phyloP scores from a whole-genome alignment of 2,888 invertebrate genomes.

The Xestoiulus laeticollis region DNA sequence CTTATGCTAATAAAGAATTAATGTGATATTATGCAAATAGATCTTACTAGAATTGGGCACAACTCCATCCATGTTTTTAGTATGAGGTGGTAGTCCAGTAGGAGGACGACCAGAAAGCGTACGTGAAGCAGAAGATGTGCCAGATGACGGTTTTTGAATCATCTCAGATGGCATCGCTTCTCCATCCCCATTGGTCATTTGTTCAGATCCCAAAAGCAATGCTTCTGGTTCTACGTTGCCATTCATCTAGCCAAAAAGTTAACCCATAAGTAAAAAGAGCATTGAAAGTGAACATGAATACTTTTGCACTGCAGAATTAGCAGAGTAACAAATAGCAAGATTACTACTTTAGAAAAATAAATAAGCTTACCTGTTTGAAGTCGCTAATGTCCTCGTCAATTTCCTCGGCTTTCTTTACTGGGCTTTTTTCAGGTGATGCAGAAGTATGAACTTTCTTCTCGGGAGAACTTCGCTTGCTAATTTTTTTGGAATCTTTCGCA shows the following conservation, averaged over 20 bases:
- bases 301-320: no score
- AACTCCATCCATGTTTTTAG: neutral
- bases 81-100: neutral
- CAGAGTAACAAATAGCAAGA: neutral
- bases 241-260: neutral
- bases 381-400: neutral
- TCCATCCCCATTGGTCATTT: neutral
- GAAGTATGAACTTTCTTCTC: neutral
- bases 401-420: slow-evolving; percentile 30
- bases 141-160: neutral
- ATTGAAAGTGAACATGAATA: no score
- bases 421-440: slow-evolving; percentile 40
- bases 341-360: no score
- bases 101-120: neutral
- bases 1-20: no score
- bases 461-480: neutral
- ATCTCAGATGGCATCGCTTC: neutral
- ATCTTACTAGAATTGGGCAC: neutral
- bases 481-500: slow-evolving; percentile 29
- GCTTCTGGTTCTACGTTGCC: neutral
- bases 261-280: no score
- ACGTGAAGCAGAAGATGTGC: neutral
- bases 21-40: no score
- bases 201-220: neutral
- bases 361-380: neutral